A percentile compares a stretch with the other conserved stretches of the same genome.
Conservation (phyloP, 1,140 invertebrate genomes). For the Sycophaga agraensis region DNA sequence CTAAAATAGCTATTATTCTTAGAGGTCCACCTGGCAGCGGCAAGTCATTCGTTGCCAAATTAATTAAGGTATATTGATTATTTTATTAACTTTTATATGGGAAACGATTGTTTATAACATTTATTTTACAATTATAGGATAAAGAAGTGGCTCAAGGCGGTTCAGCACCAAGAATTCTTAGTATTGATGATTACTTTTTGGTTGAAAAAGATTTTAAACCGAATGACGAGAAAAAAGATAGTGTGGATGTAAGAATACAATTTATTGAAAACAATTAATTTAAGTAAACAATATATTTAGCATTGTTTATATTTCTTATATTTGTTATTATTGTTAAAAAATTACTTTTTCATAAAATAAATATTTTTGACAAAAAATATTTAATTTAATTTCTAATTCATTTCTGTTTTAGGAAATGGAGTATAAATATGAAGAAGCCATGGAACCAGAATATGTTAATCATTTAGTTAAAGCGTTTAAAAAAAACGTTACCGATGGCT, state of each 20-base stretch:
- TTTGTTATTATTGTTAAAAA: too few relatives aligned
- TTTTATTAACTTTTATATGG: not conserved
- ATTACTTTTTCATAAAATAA: too few relatives aligned
- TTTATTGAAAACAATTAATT: too few relatives aligned
- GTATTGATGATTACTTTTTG: slow-evolving; percentile 95
- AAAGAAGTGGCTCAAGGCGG: slow-evolving; percentile 76
- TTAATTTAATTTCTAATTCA: not conserved
- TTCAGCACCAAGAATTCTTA: slow-evolving; percentile 83
- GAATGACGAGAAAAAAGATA: slow-evolving; percentile 73
- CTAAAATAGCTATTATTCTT: slow-evolving; percentile 85
- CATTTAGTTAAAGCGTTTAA: slow-evolving; percentile 90
- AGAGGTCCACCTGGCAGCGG: slow-evolving; percentile 88
- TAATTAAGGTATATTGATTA: slow-evolving; percentile 71
- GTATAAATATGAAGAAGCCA: slow-evolving; percentile 86
- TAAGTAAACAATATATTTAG: too few relatives aligned
- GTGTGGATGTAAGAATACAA: slow-evolving; percentile 60
- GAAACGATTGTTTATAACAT: not conserved
- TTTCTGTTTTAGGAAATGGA: slow-evolving; percentile 69
- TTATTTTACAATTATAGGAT: too few relatives aligned
- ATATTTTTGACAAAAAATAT: not conserved
- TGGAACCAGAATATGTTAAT: slow-evolving; percentile 79
- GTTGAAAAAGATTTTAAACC: slow-evolving; percentile 83
- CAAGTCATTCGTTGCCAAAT: slow-evolving; percentile 83
- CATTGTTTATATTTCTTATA: too few relatives aligned
- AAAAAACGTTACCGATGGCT: slow-evolving; percentile 87